phyloP scores from a whole-genome alignment of 2,113 vertebrate species.

The Strix aluco region DNA sequence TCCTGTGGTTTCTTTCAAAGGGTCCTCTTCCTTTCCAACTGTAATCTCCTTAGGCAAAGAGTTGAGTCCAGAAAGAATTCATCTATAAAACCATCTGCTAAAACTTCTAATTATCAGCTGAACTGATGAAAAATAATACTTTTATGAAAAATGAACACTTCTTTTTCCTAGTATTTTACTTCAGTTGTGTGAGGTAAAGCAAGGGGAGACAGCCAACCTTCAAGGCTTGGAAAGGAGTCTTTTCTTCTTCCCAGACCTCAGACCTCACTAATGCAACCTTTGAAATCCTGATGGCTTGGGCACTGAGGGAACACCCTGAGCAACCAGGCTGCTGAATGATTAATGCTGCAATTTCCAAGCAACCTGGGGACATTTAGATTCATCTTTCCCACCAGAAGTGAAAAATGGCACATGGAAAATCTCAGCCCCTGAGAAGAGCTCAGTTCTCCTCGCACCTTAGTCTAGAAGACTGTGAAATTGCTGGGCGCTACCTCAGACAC shows the following conservation, averaged over 20 bases:
- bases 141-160: not conserved
- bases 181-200: not conserved
- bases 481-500: not conserved
- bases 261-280: not conserved
- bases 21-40: not conserved
- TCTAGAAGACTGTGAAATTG: not conserved
- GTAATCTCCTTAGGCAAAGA: conserved; percentile 8
- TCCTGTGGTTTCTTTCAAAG: conserved; percentile 36
- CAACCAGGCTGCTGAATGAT: not conserved
- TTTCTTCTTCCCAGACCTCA: not conserved
- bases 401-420: not conserved
- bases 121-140: not conserved
- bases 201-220: not conserved
- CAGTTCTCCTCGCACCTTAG: not conserved
- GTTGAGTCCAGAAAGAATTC: not conserved
- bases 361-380: not conserved
- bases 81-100: not conserved
- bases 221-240: not conserved
- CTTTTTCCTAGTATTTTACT: not conserved
- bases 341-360: not conserved
- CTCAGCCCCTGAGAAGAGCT: not conserved
- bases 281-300: not conserved
- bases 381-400: not conserved
- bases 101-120: not conserved
- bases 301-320: not conserved